Base-by-base conservation (phyloP, 2,888 invertebrate genomes). In the Xanthia togata region DNA sequence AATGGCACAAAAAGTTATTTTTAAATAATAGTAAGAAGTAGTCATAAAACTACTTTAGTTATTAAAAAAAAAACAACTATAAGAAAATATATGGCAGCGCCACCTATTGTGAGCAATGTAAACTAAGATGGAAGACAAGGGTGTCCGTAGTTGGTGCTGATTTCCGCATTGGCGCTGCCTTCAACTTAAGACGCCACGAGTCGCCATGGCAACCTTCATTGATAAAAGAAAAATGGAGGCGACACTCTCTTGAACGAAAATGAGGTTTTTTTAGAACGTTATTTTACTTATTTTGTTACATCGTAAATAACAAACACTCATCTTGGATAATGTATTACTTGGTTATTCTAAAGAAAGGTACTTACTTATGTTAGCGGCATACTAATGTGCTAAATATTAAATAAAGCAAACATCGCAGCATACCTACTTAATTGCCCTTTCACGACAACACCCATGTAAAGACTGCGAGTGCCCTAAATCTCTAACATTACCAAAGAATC, bases 141-240 rank as follows among this genome's bases (percentile, higher is more conserved):
- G 60, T 70, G 60, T 14, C 31, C 26, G 57, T 83, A 88, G 88
- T 88, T 82, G 9, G 3, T 35, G 1, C 11, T 6, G 44, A 67
- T 72, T 80, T 70, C 87, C 85, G 75, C 79, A 35, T 50, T 78
- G 85, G 82, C 88, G 88, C 88, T 82, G 50, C 63, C 62, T 67
- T 78, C 78, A 26, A 12, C 20, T 23, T 31, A 62, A 83, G 76
- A 81, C 64, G 76, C 76, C 0, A 23, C 6, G 44, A 14, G 82
- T 86, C 74, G 26, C 70, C 50, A 88, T 88, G 57, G 78, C 64
- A 86, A 89, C 87, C 41, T 14, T 55, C 60, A 41, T 23, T 8
- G 11, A 50, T 23, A 1, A n/a, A 57, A 4, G n/a, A 69, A 44
- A 55, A 35, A 62, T 65, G 50, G 64, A 85, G 60, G 59, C 12